Evolutionary conservation across 2,797 vertebrate genomes (phyloP), one percentile per base, ranked within the genome.

Genomic region (Sylvia borin): DNA sequence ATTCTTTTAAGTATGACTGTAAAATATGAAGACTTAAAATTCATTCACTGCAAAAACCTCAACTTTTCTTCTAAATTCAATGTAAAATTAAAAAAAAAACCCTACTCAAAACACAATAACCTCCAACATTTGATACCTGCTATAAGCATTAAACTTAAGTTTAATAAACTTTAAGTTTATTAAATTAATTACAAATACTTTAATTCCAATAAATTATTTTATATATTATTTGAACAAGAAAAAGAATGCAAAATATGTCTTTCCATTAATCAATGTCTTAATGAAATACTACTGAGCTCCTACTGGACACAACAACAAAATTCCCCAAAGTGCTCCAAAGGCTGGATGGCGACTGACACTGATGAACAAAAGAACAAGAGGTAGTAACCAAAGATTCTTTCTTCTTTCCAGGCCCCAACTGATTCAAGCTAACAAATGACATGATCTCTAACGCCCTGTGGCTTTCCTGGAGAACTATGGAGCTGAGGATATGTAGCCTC

Each of bases 391-490:
- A 61, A 70, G 22, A 50, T 43, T 48, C 13, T 53, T 90, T 66
- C 21, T 21, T 61, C 57, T 85, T 66, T 78, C 50, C 50, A 93
- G 27, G 20, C 16, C 2, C 2, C 4, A 50, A 50, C 13, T 58
- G 50, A 72, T 21, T 82, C 36, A 73, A 72, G 66, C 1, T 76
- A 53, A 73, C 32, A 79, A 80, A 57, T 55, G 2, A 50, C 26
- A n/a, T 16, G 19, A 29, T 90, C 64, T 87, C 53, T 96, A 74
- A 80, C 85, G 55, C 78, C 73, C 67, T 92, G 77, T 87, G 93
- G 62, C 86, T 68, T 95, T 96, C 90, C 62, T 86, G 91, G 36
- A 78, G 75, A 94, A 68, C 47, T 58, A 54, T 83, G 86, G 77
- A 95, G 61, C 53, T 95, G 75, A 86, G 81, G 16, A 2, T 78